A percentile compares a stretch with the other conserved stretches of the same genome.
phyloP scores from a whole-genome alignment of 2,888 invertebrate genomes.

The Nemoura dubitans region DNA sequence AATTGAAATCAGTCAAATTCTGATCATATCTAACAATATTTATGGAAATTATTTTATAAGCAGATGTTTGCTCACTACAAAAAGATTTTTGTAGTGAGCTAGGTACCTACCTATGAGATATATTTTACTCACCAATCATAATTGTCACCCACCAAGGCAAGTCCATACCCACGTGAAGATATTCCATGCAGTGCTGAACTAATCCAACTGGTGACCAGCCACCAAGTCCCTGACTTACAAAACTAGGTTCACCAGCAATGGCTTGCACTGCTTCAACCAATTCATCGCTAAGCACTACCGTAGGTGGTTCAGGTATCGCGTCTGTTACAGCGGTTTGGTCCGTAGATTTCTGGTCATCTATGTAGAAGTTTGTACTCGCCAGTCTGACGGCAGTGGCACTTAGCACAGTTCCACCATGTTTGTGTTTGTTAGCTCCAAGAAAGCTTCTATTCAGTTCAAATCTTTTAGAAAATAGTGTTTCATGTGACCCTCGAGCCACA shows the following conservation, averaged over 20 bases:
- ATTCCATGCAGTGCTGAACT: slow-evolving; percentile 83
- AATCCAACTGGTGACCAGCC: slow-evolving; percentile 85
- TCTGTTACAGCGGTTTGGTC: neutral
- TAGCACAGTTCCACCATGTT: neutral
- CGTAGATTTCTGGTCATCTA: neutral
- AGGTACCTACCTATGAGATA: too few species aligned
- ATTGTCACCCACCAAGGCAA: slow-evolving; percentile 96
- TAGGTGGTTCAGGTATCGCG: slow-evolving; percentile 48
- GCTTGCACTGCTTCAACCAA: slow-evolving; percentile 36
- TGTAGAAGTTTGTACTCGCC: slow-evolving; percentile 38
- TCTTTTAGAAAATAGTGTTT: neutral
- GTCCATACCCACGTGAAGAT: slow-evolving; percentile 79
- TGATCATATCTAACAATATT: too few species aligned
- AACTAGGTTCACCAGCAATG: slow-evolving; percentile 74
- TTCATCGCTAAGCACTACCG: slow-evolving; percentile 10
- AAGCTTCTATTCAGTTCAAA: neutral
- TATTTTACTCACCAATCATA: slow-evolving; percentile 66
- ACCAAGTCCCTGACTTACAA: slow-evolving; percentile 83
- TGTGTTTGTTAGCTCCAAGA: slow-evolving; percentile 3
- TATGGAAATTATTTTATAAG: too few species aligned
- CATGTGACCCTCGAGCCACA: slow-evolving; percentile 10
- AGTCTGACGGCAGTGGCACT: neutral
- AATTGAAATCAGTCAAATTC: too few species aligned
- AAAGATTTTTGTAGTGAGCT: too few species aligned
- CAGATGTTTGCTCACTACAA: too few species aligned